Conservation (phyloP, 2,888 invertebrate species). For the Vanessa cardui region DNA sequence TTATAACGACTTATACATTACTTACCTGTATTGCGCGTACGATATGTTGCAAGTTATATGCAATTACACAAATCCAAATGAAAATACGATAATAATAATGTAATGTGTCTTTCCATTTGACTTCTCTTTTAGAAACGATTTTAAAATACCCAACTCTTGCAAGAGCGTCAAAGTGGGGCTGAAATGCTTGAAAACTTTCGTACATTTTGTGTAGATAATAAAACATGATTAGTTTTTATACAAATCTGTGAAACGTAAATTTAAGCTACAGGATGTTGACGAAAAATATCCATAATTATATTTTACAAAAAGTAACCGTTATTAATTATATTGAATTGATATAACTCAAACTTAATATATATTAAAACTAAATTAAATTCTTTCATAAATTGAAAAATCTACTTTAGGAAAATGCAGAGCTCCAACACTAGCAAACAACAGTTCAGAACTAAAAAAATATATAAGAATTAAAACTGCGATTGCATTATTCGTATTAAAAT, state of each 20-base stretch:
- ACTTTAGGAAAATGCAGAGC: no score
- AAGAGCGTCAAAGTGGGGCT: constrained; percentile 63
- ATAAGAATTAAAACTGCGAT: no score
- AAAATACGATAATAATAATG: constrained; percentile 53
- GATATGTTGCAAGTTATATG: constrained; percentile 67
- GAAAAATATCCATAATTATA: neutral
- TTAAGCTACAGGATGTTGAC: constrained; percentile 10
- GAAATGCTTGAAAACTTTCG: constrained; percentile 52
- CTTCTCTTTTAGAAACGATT: constrained; percentile 50
- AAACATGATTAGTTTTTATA: neutral
- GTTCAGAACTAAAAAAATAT: no score
- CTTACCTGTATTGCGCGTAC: constrained; percentile 62
- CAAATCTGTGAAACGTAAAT: neutral
- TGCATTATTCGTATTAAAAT: no score
- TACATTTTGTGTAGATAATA: constrained; percentile 30
- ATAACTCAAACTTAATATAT: no score
- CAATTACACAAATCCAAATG: constrained; percentile 52
- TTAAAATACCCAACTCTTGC: constrained; percentile 64
- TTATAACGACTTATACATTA: neutral
- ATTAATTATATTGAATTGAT: no score
- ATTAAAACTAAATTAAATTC: no score
- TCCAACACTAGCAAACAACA: no score
- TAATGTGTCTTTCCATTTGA: constrained; percentile 45
- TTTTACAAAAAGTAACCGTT: no score
- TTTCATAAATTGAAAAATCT: no score